phyloP scores from a whole-genome alignment of 2,113 vertebrate species.

The Thymallus thymallus region DNA sequence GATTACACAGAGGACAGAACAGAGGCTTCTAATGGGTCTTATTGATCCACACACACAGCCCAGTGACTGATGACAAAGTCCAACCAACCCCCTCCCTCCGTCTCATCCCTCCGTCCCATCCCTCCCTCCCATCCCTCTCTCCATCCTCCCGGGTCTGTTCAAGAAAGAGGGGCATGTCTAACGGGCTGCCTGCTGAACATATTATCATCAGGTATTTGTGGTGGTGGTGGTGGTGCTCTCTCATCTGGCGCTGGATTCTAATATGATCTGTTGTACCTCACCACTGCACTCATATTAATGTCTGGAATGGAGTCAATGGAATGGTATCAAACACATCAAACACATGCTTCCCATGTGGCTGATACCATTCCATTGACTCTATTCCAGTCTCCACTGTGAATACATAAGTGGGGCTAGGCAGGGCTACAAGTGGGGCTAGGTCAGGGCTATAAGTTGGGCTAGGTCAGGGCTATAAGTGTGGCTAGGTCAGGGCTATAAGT shows the following conservation, averaged over 20 bases:
- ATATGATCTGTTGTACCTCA: background rate
- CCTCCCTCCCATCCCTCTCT: background rate
- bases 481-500: too few species aligned
- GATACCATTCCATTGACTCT: too few species aligned
- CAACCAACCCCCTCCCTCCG: background rate
- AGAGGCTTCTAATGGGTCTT: slow-evolving; percentile 48
- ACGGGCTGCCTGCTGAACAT: background rate
- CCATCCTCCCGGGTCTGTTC: background rate
- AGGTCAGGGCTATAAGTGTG: too few species aligned
- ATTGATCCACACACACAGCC: slow-evolving; percentile 42
- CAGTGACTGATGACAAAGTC: slow-evolving; percentile 52
- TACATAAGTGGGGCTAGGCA: too few species aligned
- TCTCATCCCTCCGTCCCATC: background rate
- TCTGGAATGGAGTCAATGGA: too few species aligned
- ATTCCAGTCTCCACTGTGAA: too few species aligned
- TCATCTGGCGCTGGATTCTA: background rate
- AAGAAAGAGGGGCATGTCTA: background rate
- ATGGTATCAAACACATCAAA: too few species aligned
- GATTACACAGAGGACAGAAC: slow-evolving; percentile 16
- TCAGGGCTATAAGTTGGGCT: too few species aligned
- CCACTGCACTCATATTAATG: background rate
- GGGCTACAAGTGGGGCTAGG: too few species aligned
- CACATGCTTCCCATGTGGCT: too few species aligned
- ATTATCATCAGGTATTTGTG: background rate
- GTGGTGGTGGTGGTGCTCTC: background rate